Conservation (phyloP, 2,113 vertebrate species). For the Caloenas nicobarica region DNA sequence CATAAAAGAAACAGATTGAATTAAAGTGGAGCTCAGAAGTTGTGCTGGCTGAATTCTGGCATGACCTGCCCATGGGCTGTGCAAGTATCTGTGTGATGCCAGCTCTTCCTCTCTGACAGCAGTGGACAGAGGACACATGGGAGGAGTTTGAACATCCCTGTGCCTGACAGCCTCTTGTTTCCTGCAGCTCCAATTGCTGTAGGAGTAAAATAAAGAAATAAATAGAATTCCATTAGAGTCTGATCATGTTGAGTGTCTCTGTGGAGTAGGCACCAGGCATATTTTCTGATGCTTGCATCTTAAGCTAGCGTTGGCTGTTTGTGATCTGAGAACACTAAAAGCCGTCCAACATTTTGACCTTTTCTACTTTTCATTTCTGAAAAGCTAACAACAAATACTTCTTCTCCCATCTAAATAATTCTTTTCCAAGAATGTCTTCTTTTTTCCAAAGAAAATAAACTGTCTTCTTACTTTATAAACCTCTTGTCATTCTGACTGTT, state of each 20-base stretch:
- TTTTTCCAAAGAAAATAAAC: conserved; percentile 31
- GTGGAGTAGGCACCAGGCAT: neutral
- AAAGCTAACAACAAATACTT: neutral
- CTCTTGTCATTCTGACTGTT: neutral
- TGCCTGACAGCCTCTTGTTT: neutral
- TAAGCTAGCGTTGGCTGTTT: neutral
- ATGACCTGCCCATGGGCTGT: accelerated
- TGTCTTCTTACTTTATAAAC: neutral
- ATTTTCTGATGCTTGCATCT: neutral
- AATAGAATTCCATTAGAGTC: neutral
- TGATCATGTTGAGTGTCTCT: neutral
- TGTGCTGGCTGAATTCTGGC: neutral
- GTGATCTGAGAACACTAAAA: neutral
- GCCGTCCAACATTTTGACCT: neutral
- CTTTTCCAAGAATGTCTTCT: conserved; percentile 18
- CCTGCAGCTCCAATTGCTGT: neutral
- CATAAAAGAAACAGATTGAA: neutral
- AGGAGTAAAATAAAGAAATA: neutral
- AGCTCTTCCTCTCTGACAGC: neutral
- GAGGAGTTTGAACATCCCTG: neutral
- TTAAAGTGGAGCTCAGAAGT: neutral
- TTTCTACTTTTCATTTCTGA: conserved; percentile 9
- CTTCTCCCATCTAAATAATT: neutral
- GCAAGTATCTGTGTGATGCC: neutral
- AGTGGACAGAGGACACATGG: too few species aligned